Base-by-base conservation (phyloP, 1,140 invertebrate species). In the Hylaeus anthracinus region DNA sequence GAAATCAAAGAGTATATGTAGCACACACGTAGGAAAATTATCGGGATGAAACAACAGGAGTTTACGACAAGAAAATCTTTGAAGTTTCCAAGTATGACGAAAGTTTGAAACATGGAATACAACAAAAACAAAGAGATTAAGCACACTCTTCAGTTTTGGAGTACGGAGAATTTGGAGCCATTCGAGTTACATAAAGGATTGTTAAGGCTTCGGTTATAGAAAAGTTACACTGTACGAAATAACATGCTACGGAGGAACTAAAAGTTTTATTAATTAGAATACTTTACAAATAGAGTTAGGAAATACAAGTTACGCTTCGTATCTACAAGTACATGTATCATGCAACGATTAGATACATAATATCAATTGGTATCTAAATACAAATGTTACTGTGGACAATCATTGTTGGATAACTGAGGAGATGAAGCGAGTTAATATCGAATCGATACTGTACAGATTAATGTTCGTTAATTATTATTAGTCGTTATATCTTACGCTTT, bases 401-500 rank as follows among this genome's bases (percentile, higher is more conserved):
- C 14, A 53, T 61, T 60, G 37, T 14, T 74, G 39, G n/a, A 45
- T n/a, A 70, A 71, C 74, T 79, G 58, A 82, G 70, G 66, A 69
- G 51, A 3, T 82, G 48, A 56, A 56, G 12, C 76, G n/a, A 75
- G 3, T 74, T 56, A 58, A 51, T 5, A 41, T 45, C 71, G 41
- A 66, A 48, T 41, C 37, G 51, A 67, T 72, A 2, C 26, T 73
- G 9, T 39, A 63, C 9, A 64, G 5, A 14, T 56, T 60, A 82
- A 72, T 48, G 61, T 58, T 63, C 74, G 41, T 60, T 56, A 67
- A 78, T 71, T 74, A 79, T 63, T 58, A 80, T 80, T 81, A 75
- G n/a, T 60, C 69, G 37, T 41, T 63, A 39, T 63, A 65, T 84
- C 92, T 93, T 92, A 93, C 93, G 92, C 87, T 90, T 90, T 93